A percentile compares a stretch with the other conserved stretches of the same genome.
Conservation (phyloP, 2,888 invertebrate species). For the Elmis aenea region DNA sequence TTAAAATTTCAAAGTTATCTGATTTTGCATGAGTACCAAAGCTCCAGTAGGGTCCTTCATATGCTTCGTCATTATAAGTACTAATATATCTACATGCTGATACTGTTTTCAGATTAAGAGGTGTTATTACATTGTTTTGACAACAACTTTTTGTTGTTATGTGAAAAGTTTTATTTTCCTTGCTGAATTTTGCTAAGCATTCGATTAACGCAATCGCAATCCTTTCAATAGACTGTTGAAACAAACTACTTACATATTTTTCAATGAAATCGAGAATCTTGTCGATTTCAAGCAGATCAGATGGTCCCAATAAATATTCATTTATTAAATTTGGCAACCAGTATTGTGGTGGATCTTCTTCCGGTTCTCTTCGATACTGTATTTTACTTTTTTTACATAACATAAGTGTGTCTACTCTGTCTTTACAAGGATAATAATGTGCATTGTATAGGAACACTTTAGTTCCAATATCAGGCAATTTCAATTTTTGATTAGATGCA, state of each 20-base stretch:
- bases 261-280: constrained; percentile 5
- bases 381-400: constrained; percentile 10
- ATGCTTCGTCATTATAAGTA: constrained; percentile 6
- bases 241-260: constrained; percentile 2
- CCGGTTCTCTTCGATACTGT: not conserved
- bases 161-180: not conserved
- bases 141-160: constrained; percentile 5
- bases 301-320: constrained; percentile 6
- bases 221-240: constrained; percentile 1
- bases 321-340: constrained; percentile 4
- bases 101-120: constrained; percentile 12
- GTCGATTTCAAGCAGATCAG: constrained; percentile 12
- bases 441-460: constrained; percentile 8
- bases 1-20: constrained; percentile 10
- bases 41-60: constrained; percentile 18
- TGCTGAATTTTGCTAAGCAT: not conserved
- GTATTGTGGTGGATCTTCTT: too few species aligned
- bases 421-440: constrained; percentile 4
- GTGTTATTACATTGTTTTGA: constrained; percentile 8
- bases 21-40: constrained; percentile 22
- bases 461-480: constrained; percentile 9
- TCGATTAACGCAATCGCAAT: constrained; percentile 6
- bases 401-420: constrained; percentile 6
- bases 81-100: constrained; percentile 17
- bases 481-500: not conserved